Conservation (phyloP, 2,888 invertebrate genomes). For the Agrochola litura region DNA sequence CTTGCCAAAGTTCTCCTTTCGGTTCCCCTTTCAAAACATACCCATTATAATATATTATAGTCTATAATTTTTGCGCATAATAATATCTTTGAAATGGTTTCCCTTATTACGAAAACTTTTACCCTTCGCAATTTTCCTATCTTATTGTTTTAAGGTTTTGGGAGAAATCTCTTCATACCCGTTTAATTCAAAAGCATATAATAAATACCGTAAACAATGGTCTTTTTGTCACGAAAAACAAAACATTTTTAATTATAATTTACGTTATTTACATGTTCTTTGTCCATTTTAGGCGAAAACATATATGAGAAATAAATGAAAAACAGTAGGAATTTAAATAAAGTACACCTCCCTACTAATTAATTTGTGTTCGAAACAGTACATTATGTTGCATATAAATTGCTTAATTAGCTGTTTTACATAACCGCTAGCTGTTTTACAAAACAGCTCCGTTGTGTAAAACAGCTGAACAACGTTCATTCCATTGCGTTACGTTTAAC, state of each 20-base stretch:
- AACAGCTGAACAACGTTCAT: too few species aligned
- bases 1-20: neutral
- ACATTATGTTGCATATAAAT: too few species aligned
- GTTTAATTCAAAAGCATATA: constrained; percentile 5
- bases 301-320: neutral
- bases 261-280: constrained; percentile 12
- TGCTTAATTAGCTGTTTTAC: too few species aligned
- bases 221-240: constrained; percentile 15
- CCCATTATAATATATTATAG: neutral
- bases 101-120: constrained; percentile 6
- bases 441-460: too few species aligned
- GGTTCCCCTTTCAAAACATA: neutral
- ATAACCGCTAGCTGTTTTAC: too few species aligned
- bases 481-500: too few species aligned
- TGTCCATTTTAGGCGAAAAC: neutral
- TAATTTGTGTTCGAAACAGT: neutral
- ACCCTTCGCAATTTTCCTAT: neutral
- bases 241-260: constrained; percentile 16
- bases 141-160: constrained; percentile 21
- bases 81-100: constrained; percentile 13
- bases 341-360: too few species aligned
- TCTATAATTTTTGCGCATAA: constrained; percentile 6
- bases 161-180: constrained; percentile 1
- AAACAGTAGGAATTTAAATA: neutral
- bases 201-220: constrained; percentile 9